Evolutionary conservation across 30 jellyfish, hydroid and myxozoan genomes (phyloP).

Genomic region (Cassiopea xamachana): DNA sequence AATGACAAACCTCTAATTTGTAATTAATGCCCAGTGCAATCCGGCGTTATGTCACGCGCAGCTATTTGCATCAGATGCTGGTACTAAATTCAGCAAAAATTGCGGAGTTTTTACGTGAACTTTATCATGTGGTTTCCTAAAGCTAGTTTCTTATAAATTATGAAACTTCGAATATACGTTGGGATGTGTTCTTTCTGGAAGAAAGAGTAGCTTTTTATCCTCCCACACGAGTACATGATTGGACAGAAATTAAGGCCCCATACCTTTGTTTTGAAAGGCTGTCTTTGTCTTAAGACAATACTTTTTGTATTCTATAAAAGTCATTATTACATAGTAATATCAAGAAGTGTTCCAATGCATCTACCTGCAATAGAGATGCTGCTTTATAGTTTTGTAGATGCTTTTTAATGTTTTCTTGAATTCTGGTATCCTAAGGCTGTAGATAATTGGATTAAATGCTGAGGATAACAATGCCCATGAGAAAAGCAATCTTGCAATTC

Average conservation of each 20-base stretch:
- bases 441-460: conserved; percentile 58
- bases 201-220: too few species aligned
- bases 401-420: conserved; percentile 38
- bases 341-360: background rate
- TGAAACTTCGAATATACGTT: background rate
- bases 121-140: background rate
- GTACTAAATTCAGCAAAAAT: background rate
- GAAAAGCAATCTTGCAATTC: conserved; percentile 14
- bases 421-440: conserved; percentile 67
- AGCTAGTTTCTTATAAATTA: background rate
- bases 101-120: background rate
- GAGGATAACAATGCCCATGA: conserved; percentile 65
- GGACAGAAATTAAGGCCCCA: too few species aligned
- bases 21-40: background rate
- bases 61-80: background rate
- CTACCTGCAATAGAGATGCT: background rate
- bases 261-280: background rate
- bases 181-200: too few species aligned
- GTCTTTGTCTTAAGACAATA: background rate
- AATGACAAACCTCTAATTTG: background rate
- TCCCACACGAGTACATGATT: too few species aligned
- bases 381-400: background rate
- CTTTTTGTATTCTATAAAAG: background rate
- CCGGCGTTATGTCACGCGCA: conserved; percentile 6
- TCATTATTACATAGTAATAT: too few species aligned